Evolutionary conservation across 1,140 invertebrate species (phyloP), one percentile per base, ranked within the genome.

Genomic region (Rhysida immarginata): DNA sequence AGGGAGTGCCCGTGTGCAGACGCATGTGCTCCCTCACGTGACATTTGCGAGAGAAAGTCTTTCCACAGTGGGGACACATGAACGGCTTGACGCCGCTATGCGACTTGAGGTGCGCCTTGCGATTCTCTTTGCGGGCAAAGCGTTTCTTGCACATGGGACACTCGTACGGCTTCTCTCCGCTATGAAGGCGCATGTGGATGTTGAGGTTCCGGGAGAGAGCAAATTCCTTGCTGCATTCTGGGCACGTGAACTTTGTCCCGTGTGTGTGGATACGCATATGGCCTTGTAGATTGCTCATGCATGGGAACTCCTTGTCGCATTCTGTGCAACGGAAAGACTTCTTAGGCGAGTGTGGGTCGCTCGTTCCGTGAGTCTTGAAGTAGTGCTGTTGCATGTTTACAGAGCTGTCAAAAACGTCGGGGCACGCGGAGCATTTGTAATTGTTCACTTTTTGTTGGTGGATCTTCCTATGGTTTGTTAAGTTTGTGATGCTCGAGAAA

Each of bases 21-120:
- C 63, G 62, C 58, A 66, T 63, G 59, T 72, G 70, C 57, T 71
- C 69, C 18, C 64, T 64, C 3, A 69, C 61, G 25, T 68, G 63
- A 48, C 62, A 59, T 46, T 65, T 67, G 23, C 63, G 63, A 2
- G 66, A 61, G 58, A 72, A 72, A 16, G 63, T 62, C 29, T 62
- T 63, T 11, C 51, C 57, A 49, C 64, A 66, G 0, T 61, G 57
- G 21, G 58, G 49, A 48, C 64, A 65, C 35, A 57, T 44, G 44
- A 57, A 64, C 20, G 61, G 62, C 43, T 61, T 62, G 18, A 58
- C 26, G 18, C 62, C 64, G 25, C 49, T 59, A 29, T 65, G 64
- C 2, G 61, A 54, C 26, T 64, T 64, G 16, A 63, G 20, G 48
- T 65, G 62, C 18, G 62, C 61, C 54, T 65, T 62, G 1, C 61